Conservation (phyloP, 1,140 invertebrate species). For the Lamellibrachia luymesi region DNA sequence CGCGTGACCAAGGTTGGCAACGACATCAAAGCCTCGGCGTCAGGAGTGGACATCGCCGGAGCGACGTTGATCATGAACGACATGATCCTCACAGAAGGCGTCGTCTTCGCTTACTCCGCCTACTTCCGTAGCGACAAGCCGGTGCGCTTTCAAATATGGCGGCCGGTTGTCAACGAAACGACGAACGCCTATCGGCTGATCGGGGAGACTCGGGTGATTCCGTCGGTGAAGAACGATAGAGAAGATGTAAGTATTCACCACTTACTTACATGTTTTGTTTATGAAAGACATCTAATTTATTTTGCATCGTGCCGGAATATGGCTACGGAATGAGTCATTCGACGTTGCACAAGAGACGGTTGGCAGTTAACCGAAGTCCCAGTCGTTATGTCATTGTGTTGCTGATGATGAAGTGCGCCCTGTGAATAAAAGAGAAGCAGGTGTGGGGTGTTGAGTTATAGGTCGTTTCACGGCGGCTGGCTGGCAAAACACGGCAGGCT, state of each 20-base stretch:
- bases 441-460: no score
- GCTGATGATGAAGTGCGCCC: no score
- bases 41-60: conserved; percentile 5
- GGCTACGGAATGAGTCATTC: no score
- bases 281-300: no score
- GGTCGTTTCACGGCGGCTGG: no score
- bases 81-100: not conserved
- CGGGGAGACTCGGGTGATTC: not conserved
- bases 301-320: no score
- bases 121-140: conserved; percentile 13
- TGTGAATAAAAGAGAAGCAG: no score
- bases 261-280: not conserved
- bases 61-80: conserved; percentile 2
- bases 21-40: conserved; percentile 6
- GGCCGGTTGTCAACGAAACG: not conserved
- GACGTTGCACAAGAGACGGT: no score
- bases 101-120: conserved; percentile 21
- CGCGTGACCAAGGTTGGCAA: conserved; percentile 12
- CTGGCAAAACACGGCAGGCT: no score
- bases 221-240: not conserved
- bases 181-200: not conserved
- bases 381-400: no score
- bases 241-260: conserved; percentile 19
- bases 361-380: no score
- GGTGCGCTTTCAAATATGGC: conserved; percentile 21